Evolutionary conservation across 1,140 invertebrate genomes (phyloP).

Genomic region (Drosophila hydei): DNA sequence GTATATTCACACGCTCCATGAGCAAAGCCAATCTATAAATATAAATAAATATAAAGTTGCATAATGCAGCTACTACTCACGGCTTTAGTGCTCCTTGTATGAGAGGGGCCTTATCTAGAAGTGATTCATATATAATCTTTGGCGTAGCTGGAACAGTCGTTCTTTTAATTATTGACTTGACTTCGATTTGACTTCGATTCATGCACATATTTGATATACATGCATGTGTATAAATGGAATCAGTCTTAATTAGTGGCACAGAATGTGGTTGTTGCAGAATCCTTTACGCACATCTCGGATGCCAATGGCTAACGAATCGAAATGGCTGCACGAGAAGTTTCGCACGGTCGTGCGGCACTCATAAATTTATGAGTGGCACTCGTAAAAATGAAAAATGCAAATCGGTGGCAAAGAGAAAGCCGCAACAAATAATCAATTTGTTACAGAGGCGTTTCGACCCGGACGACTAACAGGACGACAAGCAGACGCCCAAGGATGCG

Average conservation of each 20-base stretch:
- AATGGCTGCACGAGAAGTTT: conserved; percentile 45
- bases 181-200: neutral
- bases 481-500: neutral
- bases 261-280: neutral
- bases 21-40: no score
- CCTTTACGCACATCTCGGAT: conserved; percentile 7
- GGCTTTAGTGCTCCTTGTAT: no score
- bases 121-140: no score
- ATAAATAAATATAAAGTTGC: no score
- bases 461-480: conserved; percentile 12
- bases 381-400: conserved; percentile 70
- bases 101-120: no score
- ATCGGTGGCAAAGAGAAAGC: conserved; percentile 61
- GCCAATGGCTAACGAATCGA: conserved; percentile 25
- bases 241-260: neutral
- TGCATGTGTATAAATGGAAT: neutral
- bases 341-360: conserved; percentile 72
- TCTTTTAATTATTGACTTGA: neutral
- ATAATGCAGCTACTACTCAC: no score
- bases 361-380: conserved; percentile 81
- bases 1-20: no score
- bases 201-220: neutral
- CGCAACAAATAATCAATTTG: conserved; percentile 81
- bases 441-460: conserved; percentile 72
- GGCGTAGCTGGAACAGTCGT: neutral